These are phyloP conservation scores for Manis crassicaudata DNA, from an alignment of 2,797 vertebrate species.

Conservation along the genomic window DNA sequence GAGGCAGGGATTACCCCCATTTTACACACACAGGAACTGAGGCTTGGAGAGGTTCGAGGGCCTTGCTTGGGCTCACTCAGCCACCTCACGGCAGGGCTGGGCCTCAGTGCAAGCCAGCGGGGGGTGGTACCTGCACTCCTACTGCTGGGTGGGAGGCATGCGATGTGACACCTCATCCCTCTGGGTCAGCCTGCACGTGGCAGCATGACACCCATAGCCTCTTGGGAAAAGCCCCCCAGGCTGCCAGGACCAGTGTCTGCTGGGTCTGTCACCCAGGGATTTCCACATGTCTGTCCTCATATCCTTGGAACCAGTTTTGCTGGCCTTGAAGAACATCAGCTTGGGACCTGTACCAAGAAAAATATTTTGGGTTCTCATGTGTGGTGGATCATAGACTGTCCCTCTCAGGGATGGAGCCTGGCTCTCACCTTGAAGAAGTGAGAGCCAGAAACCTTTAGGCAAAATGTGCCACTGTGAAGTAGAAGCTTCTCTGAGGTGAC, in stretches of 20 bases:
- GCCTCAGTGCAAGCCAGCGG: background rate
- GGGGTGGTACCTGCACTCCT: fast-evolving
- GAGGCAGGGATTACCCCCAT: background rate
- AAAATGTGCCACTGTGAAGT: background rate
- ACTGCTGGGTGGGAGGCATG: fast-evolving
- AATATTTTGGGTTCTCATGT: conserved; percentile 45
- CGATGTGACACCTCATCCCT: background rate
- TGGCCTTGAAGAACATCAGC: background rate
- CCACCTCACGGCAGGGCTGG: background rate
- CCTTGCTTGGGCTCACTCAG: background rate
- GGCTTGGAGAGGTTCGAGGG: background rate
- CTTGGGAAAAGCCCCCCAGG: background rate
- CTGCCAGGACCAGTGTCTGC: background rate
- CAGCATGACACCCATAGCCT: fast-evolving
- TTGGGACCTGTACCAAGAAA: background rate
- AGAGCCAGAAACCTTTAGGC: background rate
- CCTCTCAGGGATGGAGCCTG: background rate
- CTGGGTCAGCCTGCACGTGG: background rate
- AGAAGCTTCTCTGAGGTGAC: background rate
- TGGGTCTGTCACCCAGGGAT: background rate
- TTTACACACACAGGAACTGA: background rate
- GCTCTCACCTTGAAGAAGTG: background rate
- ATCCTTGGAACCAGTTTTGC: background rate
- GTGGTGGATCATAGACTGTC: background rate
- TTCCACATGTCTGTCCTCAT: background rate